Percentiles rank a stretch among this genome's conserved stretches.
Conservation (phyloP, 1,140 invertebrate species). For the Frieseomelitta varia region DNA sequence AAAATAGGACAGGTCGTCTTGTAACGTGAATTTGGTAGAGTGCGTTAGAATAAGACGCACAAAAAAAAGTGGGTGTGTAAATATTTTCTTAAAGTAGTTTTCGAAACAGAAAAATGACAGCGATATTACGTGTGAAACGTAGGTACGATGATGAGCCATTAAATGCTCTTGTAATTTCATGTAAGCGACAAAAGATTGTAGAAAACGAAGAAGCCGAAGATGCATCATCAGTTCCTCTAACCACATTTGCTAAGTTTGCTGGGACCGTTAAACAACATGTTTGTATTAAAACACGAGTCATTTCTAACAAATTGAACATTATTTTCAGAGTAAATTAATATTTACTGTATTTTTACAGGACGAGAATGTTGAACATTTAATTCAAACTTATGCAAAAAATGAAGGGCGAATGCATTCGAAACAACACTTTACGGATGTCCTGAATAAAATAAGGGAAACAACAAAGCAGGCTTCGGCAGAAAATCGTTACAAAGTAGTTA, state of each 20-base stretch:
- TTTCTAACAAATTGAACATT: not conserved
- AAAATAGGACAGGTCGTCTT: not conserved
- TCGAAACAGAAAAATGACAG: constrained; percentile 79
- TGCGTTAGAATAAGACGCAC: not conserved
- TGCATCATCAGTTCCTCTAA: constrained; percentile 63
- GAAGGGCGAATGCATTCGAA: constrained; percentile 76
- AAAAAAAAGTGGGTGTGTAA: rapidly evolving
- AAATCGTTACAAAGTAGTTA: constrained; percentile 76
- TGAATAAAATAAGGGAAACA: constrained; percentile 66
- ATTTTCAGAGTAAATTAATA: constrained; percentile 4
- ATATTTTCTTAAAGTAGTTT: not conserved
- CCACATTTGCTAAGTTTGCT: constrained; percentile 83
- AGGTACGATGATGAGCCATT: constrained; percentile 83
- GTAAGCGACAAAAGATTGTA: constrained; percentile 81
- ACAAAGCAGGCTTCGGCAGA: constrained; percentile 61
- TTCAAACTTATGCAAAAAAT: constrained; percentile 70
- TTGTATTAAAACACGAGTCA: constrained; percentile 20
- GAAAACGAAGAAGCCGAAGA: constrained; percentile 43
- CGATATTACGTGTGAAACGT: constrained; percentile 84
- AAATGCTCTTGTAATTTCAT: constrained; percentile 82
- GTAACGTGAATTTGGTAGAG: not conserved
- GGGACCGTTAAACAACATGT: constrained; percentile 82
- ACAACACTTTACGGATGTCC: constrained; percentile 75
- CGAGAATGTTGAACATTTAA: constrained; percentile 73
- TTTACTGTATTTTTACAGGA: constrained; percentile 65